Evolutionary conservation across 1,140 invertebrate species (phyloP).

Genomic region (Plutomurus gul): DNA sequence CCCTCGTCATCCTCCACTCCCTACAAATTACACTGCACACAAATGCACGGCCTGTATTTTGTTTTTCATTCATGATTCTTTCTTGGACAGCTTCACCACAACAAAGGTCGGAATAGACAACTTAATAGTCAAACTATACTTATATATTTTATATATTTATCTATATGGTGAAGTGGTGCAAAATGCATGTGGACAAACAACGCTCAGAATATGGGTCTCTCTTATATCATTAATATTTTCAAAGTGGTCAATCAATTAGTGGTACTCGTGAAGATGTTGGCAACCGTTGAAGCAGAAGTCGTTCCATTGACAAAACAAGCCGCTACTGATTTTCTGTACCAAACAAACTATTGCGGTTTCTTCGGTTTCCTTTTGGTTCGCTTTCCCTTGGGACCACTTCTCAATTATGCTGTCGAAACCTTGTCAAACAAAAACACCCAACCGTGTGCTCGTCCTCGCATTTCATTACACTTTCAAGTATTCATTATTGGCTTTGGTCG

Average conservation of each 20-base stretch:
- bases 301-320: not conserved
- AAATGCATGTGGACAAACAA: too few relatives aligned
- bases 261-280: not conserved
- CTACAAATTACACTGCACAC: too few relatives aligned
- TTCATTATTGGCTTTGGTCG: conserved; percentile 6
- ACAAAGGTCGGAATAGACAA: too few relatives aligned
- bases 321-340: not conserved
- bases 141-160: too few relatives aligned
- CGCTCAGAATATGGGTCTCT: too few relatives aligned
- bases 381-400: conserved; percentile 21
- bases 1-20: too few relatives aligned
- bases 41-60: too few relatives aligned
- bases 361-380: not conserved
- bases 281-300: not conserved
- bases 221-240: too few relatives aligned
- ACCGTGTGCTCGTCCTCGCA: not conserved
- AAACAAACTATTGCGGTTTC: not conserved
- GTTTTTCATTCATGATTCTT: too few relatives aligned
- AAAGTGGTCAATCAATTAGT: conserved; percentile 31
- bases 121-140: too few relatives aligned
- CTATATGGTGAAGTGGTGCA: too few relatives aligned
- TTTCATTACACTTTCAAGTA: not conserved
- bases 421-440: conserved; percentile 32
- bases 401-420: not conserved
- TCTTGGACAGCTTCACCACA: too few relatives aligned